These are phyloP conservation scores for Eremobia ochroleuca DNA, from an alignment of 2,888 invertebrate species.

Conservation along the genomic window DNA sequence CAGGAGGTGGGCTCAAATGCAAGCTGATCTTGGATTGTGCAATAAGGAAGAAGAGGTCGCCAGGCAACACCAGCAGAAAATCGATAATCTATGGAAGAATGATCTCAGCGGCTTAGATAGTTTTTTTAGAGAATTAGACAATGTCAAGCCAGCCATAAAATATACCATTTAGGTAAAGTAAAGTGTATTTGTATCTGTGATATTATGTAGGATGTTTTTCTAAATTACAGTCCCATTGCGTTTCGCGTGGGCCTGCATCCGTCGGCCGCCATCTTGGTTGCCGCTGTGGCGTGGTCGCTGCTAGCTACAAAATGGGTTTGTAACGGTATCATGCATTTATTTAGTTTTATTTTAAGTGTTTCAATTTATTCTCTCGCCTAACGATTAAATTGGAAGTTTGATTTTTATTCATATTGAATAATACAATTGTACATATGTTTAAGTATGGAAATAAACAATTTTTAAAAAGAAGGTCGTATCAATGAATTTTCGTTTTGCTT, in stretches of 20 bases:
- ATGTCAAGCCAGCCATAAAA: conserved; percentile 88
- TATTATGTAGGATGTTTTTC: conserved; percentile 90
- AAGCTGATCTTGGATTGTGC: conserved; percentile 88
- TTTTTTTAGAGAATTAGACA: conserved; percentile 92
- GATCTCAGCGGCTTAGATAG: conserved; percentile 92
- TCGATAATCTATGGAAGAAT: conserved; percentile 90
- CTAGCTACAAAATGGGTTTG: conserved; percentile 91
- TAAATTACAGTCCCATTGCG: conserved; percentile 91
- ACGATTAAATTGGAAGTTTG: conserved; percentile 86
- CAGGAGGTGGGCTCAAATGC: conserved; percentile 91
- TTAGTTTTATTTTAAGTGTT: conserved; percentile 82
- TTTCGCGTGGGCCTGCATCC: conserved; percentile 91
- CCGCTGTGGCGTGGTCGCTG: conserved; percentile 91
- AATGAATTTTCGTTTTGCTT: conserved; percentile 79
- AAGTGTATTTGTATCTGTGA: conserved; percentile 86
- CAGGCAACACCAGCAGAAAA: conserved; percentile 86
- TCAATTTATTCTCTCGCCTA: conserved; percentile 84
- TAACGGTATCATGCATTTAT: conserved; percentile 90
- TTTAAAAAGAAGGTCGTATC: conserved; percentile 78
- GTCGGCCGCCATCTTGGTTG: conserved; percentile 91
- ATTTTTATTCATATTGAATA: conserved; percentile 90
- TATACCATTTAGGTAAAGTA: conserved; percentile 83
- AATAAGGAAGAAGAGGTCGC: conserved; percentile 87
- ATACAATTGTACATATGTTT: conserved; percentile 90
- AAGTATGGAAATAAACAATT: conserved; percentile 89